Percentiles rank a stretch among this genome's conserved stretches.
phyloP scores from a whole-genome alignment of 2,113 vertebrate species.

The Rhea americana region DNA sequence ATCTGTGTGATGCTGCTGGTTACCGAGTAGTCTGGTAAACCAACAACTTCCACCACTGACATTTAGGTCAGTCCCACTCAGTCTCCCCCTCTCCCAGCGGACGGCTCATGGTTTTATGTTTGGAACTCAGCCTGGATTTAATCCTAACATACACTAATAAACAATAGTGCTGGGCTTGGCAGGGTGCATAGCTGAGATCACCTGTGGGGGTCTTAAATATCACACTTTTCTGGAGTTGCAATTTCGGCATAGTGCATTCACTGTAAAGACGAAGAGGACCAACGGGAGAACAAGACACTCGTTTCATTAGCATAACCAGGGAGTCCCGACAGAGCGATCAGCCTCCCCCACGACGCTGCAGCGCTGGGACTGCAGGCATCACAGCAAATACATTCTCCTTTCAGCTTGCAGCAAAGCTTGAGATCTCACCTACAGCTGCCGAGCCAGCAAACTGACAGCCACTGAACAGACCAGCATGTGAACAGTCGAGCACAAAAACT shows the following conservation, averaged over 20 bases:
- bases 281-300: background rate
- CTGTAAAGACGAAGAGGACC: background rate
- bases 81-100: background rate
- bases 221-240: fast-evolving
- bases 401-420: background rate
- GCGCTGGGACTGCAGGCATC: fast-evolving
- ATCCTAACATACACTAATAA: background rate
- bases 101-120: background rate
- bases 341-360: fast-evolving
- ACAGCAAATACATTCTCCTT: background rate
- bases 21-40: background rate
- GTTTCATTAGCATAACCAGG: fast-evolving
- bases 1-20: fast-evolving
- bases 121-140: background rate
- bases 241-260: background rate
- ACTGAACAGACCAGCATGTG: fast-evolving
- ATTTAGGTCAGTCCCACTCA: background rate
- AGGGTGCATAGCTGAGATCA: background rate
- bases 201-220: background rate
- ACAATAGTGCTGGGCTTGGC: background rate
- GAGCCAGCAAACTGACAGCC: background rate
- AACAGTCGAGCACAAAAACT: background rate
- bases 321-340: too few relatives aligned
- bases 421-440: too few relatives aligned
- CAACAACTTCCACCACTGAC: background rate